Conservation (phyloP, 2,113 vertebrate genomes). For the Micromys minutus region DNA sequence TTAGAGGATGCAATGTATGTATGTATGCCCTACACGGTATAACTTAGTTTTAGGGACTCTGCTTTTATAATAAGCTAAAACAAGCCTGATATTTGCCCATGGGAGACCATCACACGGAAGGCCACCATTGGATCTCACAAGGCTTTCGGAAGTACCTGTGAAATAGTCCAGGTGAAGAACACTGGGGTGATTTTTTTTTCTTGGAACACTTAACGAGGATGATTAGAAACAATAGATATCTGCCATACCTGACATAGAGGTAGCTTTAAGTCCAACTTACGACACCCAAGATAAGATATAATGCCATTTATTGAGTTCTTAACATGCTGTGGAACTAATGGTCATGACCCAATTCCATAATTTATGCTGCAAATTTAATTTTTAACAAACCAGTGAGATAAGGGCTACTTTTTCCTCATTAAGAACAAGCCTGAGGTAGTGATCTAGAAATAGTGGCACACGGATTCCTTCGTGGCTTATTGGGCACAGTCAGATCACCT, state of each 20-base stretch:
- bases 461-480: neutral
- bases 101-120: neutral
- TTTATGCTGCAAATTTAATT: neutral
- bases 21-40: too few species aligned
- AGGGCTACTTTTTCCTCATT: neutral
- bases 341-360: neutral
- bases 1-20: neutral
- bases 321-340: neutral
- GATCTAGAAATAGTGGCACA: neutral
- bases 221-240: neutral
- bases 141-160: neutral
- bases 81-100: neutral
- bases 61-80: neutral
- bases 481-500: neutral
- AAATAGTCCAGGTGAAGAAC: neutral
- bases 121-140: neutral
- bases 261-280: neutral
- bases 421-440: neutral
- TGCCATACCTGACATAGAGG: neutral
- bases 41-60: neutral
- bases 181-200: neutral
- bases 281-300: neutral
- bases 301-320: neutral
- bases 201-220: neutral
- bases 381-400: neutral